These are phyloP conservation scores for Melipona beecheii DNA, from an alignment of 2,888 invertebrate genomes.

Conservation along the genomic window DNA sequence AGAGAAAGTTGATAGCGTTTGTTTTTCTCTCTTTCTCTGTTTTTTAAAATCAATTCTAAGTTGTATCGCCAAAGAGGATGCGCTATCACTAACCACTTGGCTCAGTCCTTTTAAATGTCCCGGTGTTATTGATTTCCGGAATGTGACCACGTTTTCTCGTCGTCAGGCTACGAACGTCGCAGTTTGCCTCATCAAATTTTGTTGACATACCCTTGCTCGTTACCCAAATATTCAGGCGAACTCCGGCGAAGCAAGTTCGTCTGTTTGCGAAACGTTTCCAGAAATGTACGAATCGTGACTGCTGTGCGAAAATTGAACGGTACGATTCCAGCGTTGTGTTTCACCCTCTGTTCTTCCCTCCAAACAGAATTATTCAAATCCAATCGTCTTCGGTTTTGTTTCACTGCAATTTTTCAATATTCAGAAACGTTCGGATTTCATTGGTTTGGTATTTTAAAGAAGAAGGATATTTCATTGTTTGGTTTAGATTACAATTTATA, in stretches of 20 bases:
- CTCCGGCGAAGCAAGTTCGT: conserved; percentile 17
- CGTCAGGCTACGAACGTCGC: conserved; percentile 9
- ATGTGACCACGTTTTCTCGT: conserved; percentile 1
- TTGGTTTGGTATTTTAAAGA: background rate
- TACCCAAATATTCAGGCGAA: conserved; percentile 26
- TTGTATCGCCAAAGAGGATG: too few relatives aligned
- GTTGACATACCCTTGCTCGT: conserved; percentile 22
- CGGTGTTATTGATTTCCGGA: conserved; percentile 12
- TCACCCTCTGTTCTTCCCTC: background rate
- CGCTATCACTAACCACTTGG: background rate
- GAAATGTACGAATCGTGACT: conserved; percentile 8
- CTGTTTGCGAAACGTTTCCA: conserved; percentile 26
- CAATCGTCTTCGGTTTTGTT: background rate
- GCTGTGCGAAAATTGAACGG: background rate
- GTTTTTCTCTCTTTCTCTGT: too few relatives aligned
- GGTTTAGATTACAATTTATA: too few relatives aligned
- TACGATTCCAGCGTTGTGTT: background rate
- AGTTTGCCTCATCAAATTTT: conserved; percentile 24
- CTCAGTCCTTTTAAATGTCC: conserved; percentile 11
- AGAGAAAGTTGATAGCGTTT: background rate
- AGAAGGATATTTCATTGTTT: too few relatives aligned
- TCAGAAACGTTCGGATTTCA: background rate
- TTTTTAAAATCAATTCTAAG: background rate
- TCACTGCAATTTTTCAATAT: background rate
- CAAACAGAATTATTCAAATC: background rate